Evolutionary conservation across 1,140 invertebrate genomes (phyloP).

Genomic region (Bombus affinis): DNA sequence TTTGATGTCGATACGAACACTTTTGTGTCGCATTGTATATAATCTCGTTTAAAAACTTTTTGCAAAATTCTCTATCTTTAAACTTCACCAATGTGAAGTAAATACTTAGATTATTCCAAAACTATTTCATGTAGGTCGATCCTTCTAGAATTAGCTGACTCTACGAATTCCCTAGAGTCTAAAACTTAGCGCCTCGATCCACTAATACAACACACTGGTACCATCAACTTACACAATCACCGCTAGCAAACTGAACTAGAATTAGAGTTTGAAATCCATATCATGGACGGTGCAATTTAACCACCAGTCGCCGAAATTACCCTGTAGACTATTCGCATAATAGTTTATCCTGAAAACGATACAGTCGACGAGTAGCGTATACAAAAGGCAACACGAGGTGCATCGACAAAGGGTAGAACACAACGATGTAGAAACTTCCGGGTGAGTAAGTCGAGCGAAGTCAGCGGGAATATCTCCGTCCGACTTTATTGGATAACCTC

Average conservation of each 20-base stretch:
- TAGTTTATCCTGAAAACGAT: background rate
- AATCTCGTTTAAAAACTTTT: too few relatives aligned
- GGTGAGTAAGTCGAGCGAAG: constrained; percentile 25
- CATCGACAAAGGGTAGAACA: background rate
- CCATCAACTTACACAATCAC: background rate
- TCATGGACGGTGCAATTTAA: background rate
- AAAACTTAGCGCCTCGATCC: too few relatives aligned
- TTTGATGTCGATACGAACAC: too few relatives aligned
- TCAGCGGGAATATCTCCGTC: constrained; percentile 19
- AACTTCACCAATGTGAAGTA: too few relatives aligned
- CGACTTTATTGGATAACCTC: constrained; percentile 75
- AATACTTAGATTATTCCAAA: too few relatives aligned
- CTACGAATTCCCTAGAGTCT: too few relatives aligned
- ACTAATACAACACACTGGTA: too few relatives aligned
- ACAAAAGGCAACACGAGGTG: background rate
- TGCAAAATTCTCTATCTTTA: too few relatives aligned
- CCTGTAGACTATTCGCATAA: background rate
- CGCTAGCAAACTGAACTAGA: too few relatives aligned
- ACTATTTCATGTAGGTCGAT: too few relatives aligned
- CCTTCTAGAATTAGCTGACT: too few relatives aligned
- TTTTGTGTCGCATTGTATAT: too few relatives aligned
- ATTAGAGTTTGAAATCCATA: background rate
- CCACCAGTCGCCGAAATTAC: background rate
- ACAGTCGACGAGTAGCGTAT: background rate
- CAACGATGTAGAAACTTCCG: constrained; percentile 18